A percentile compares a stretch with the other conserved stretches of the same genome.
phyloP scores from a whole-genome alignment of 2,113 vertebrate genomes.

The Catharus bicknelli region DNA sequence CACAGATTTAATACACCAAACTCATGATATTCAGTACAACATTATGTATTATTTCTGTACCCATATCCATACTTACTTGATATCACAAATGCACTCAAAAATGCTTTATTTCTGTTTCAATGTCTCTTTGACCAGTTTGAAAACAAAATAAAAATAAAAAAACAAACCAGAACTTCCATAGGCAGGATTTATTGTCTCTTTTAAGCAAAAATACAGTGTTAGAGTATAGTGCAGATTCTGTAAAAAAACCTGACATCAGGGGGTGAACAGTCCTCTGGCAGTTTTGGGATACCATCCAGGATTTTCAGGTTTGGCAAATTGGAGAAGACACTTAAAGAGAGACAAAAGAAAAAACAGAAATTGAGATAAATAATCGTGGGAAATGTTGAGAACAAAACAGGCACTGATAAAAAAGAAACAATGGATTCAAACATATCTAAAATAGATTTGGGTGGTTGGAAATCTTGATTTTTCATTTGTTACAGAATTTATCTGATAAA shows the following conservation, averaged over 20 bases:
- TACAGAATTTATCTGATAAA: background rate
- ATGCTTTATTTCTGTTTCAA: background rate
- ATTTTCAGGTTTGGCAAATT: conserved; percentile 93
- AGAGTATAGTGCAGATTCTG: conserved; percentile 84
- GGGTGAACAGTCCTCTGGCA: conserved; percentile 84
- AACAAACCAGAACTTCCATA: background rate
- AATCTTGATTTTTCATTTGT: background rate
- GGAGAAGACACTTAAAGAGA: conserved; percentile 85
- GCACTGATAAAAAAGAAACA: background rate
- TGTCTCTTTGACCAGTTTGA: background rate
- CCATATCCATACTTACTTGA: background rate
- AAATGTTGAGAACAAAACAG: background rate
- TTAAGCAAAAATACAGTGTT: conserved; percentile 20
- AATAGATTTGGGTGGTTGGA: background rate
- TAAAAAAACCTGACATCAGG: conserved; percentile 67
- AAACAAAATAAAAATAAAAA: background rate
- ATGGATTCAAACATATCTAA: background rate
- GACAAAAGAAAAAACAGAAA: background rate
- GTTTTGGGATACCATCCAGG: conserved; percentile 89
- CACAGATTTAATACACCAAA: background rate
- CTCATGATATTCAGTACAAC: background rate
- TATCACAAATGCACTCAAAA: background rate
- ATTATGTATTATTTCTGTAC: background rate
- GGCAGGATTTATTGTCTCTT: background rate
- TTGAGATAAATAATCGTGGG: background rate